These are phyloP conservation scores for Apis florea DNA, from an alignment of 1,140 invertebrate species.

Conservation along the genomic window DNA sequence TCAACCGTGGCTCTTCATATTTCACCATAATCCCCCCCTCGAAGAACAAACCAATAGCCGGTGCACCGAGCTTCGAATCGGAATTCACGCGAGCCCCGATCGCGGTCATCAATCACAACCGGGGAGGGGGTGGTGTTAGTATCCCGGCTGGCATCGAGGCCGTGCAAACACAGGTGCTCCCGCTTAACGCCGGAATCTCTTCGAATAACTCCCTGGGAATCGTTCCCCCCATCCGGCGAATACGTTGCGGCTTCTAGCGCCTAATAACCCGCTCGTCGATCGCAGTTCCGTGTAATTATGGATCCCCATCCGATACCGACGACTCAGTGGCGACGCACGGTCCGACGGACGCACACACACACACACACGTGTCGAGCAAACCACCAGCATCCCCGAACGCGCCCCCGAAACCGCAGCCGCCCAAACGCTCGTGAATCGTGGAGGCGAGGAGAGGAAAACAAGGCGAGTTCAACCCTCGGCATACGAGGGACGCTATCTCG, in stretches of 20 bases:
- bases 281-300: constrained; percentile 61
- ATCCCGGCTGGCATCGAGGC: neutral
- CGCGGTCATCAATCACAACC: constrained; percentile 25
- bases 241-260: constrained; percentile 48
- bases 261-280: constrained; percentile 67
- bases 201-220: constrained; percentile 35
- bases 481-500: constrained; percentile 64
- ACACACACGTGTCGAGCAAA: neutral
- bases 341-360: neutral
- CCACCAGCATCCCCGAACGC: constrained; percentile 18
- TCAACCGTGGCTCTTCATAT: neutral
- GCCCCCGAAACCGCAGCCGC: constrained; percentile 49
- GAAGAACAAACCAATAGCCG: neutral
- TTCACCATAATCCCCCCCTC: neutral
- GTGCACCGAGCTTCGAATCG: neutral
- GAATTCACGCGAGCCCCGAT: neutral
- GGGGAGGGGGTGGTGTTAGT: too few species aligned
- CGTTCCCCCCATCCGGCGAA: constrained; percentile 10
- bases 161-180: constrained; percentile 17
- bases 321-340: too few species aligned
- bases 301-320: constrained; percentile 54
- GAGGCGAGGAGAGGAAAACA: constrained; percentile 54
- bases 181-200: constrained; percentile 36
- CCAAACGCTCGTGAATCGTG: constrained; percentile 20
- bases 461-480: constrained; percentile 39